phyloP scores from a whole-genome alignment of 2,797 vertebrate species.

The Diglossa cyanea region DNA sequence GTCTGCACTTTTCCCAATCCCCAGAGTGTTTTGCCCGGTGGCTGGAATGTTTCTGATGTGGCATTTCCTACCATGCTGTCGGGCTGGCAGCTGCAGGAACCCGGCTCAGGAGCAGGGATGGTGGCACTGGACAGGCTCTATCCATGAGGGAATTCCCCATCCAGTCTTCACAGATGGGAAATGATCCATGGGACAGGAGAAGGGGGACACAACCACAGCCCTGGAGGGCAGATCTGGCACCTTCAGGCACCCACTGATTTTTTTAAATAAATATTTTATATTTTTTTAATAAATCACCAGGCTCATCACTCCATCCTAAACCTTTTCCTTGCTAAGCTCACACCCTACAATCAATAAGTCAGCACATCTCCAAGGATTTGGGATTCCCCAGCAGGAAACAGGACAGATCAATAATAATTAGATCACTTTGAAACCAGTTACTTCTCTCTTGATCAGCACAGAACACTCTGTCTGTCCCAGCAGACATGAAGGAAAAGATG shows the following conservation, averaged over 20 bases:
- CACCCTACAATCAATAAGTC: neutral
- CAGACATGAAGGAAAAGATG: neutral
- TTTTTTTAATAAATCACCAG: neutral
- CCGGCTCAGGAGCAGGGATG: neutral
- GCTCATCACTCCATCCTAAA: neutral
- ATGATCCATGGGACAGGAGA: neutral
- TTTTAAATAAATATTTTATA: neutral
- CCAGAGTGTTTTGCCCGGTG: neutral
- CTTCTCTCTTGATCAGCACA: neutral
- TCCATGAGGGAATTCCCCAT: neutral
- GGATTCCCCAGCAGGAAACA: neutral
- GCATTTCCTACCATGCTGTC: neutral
- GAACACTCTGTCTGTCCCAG: neutral
- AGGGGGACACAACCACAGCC: neutral
- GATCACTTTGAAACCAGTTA: neutral
- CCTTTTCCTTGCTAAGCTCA: neutral
- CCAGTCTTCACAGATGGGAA: neutral
- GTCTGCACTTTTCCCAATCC: constrained; percentile 3
- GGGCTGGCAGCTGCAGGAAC: neutral
- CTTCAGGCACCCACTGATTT: neutral
- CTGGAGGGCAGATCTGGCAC: neutral
- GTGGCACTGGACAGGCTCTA: neutral
- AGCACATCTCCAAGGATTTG: neutral
- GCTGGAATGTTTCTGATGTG: constrained; percentile 16
- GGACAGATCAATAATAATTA: neutral